Conservation (phyloP, 2,113 vertebrate genomes). For the Eolophus roseicapilla region DNA sequence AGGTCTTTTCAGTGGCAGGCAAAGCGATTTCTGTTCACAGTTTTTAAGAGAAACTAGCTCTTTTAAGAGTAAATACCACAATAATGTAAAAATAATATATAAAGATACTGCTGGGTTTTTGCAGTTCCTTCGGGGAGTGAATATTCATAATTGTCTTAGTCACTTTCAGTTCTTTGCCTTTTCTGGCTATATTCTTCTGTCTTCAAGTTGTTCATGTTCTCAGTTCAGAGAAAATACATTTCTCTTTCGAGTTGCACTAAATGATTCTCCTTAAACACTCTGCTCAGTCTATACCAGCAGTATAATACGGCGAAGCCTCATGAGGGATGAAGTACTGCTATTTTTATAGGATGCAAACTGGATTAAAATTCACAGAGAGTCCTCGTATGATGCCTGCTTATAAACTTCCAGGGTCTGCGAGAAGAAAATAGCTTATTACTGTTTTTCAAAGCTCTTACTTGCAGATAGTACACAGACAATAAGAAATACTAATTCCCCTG, state of each 20-base stretch:
- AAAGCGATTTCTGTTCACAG: neutral
- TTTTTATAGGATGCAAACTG: slow-evolving; percentile 18
- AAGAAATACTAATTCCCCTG: neutral
- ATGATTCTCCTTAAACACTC: neutral
- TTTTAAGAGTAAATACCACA: neutral
- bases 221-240: neutral
- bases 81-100: neutral
- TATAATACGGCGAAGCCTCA: neutral
- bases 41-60: neutral
- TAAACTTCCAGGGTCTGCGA: neutral
- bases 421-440: slow-evolving; percentile 11
- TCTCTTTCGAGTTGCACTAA: neutral
- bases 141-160: slow-evolving; percentile 24
- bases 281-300: neutral
- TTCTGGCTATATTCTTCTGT: neutral
- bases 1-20: neutral
- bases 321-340: neutral
- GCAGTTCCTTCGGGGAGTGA: neutral
- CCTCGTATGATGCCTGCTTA: neutral
- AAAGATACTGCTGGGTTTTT: neutral
- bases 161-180: neutral
- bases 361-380: neutral
- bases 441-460: neutral
- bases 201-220: neutral
- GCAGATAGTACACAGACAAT: neutral